These are phyloP conservation scores for Sitodiplosis mosellana DNA, from an alignment of 1,140 invertebrate genomes.

Conservation along the genomic window DNA sequence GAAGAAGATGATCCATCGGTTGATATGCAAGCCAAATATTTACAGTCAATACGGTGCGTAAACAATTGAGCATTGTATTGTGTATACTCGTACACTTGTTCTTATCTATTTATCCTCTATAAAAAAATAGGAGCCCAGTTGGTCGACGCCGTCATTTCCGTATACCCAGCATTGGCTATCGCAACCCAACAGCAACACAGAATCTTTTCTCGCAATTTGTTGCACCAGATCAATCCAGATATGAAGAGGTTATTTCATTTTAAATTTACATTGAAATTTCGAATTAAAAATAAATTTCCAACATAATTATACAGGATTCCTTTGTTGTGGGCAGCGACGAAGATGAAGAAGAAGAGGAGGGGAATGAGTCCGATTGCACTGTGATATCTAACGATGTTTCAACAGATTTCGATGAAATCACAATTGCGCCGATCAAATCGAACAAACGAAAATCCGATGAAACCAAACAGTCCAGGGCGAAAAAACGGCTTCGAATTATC, in stretches of 20 bases:
- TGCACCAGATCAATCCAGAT: not conserved
- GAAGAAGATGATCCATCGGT: conserved; percentile 19
- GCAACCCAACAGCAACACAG: conserved; percentile 11
- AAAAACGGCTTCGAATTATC: too few species aligned
- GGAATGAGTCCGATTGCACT: too few species aligned
- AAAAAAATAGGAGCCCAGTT: conserved; percentile 13
- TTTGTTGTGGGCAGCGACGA: not conserved
- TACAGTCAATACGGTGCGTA: conserved; percentile 33
- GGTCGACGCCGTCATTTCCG: conserved; percentile 16
- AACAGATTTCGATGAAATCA: too few species aligned
- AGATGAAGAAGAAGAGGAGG: too few species aligned
- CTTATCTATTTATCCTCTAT: not conserved
- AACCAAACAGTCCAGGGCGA: too few species aligned
- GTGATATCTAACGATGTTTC: too few species aligned
- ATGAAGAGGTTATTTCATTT: not conserved
- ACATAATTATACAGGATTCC: not conserved
- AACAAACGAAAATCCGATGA: too few species aligned
- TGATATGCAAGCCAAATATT: conserved; percentile 36
- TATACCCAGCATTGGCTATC: conserved; percentile 17
- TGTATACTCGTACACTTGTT: too few species aligned
- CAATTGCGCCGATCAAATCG: too few species aligned
- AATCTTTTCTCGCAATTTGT: conserved; percentile 16
- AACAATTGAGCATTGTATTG: not conserved
- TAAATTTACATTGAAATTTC: not conserved
- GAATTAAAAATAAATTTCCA: not conserved